These are phyloP conservation scores for Misgurnus anguillicaudatus DNA, from an alignment of 2,113 vertebrate genomes.

Conservation along the genomic window DNA sequence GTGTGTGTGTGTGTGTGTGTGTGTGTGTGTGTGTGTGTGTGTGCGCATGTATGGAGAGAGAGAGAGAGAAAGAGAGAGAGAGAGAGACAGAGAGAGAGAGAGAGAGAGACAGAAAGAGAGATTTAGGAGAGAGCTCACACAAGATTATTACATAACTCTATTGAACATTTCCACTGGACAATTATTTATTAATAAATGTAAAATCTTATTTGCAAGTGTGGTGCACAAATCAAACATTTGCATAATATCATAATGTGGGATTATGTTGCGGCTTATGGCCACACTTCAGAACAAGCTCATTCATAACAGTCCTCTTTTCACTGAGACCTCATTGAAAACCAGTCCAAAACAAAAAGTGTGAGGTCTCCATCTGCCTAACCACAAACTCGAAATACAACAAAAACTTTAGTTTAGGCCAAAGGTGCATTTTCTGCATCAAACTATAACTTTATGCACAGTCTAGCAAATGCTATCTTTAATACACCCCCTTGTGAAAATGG, in stretches of 20 bases:
- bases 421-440: not conserved
- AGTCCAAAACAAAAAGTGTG: no score
- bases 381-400: no score
- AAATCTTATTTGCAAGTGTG: not conserved
- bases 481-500: not conserved
- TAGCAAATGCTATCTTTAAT: conserved; percentile 18
- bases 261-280: not conserved
- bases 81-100: no score
- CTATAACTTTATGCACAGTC: not conserved
- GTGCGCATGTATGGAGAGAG: no score
- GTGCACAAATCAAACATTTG: not conserved
- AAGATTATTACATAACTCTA: conserved; percentile 26
- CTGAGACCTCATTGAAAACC: no score
- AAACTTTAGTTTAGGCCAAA: not conserved
- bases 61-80: no score
- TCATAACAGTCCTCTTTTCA: not conserved
- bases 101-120: no score
- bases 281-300: not conserved
- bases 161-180: not conserved
- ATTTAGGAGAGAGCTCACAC: not conserved
- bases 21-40: no score
- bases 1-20: no score
- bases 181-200: conserved; percentile 9
- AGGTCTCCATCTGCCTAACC: no score
- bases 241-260: not conserved